Conservation (phyloP, 64 coral and sea anemone genomes). For the Montipora foliosa region DNA sequence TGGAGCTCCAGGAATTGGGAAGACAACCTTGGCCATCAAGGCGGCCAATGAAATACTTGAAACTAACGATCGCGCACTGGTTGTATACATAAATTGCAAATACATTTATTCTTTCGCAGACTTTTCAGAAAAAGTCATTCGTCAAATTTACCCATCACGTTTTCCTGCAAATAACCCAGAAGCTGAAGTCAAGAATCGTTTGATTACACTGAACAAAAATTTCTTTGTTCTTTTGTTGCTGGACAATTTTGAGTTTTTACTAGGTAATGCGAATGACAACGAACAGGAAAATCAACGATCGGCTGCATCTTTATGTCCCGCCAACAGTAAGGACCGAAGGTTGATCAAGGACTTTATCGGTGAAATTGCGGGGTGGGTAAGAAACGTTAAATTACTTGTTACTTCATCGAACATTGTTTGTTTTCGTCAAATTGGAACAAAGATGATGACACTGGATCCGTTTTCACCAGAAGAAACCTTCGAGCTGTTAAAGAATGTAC, state of each 20-base stretch:
- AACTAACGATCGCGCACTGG: neutral
- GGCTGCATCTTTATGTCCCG: neutral
- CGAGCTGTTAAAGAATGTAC: neutral
- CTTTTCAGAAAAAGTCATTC: neutral
- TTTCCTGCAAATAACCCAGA: neutral
- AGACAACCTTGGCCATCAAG: slow-evolving; percentile 2
- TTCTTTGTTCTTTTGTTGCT: neutral
- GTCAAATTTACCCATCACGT: neutral
- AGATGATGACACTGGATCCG: neutral
- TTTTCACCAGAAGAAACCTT: neutral
- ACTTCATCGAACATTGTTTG: neutral
- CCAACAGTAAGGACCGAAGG: no score
- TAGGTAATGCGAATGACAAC: no score
- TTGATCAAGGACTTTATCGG: neutral
- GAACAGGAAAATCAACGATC: no score
- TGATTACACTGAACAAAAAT: neutral
- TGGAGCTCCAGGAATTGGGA: slow-evolving; percentile 5
- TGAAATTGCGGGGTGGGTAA: neutral
- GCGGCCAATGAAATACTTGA: neutral
- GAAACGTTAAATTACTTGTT: neutral
- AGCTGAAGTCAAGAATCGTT: neutral
- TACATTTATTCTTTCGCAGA: neutral
- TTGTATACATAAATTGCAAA: slow-evolving; percentile 22
- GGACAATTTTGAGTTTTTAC: no score
- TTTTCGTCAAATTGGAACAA: neutral